Evolutionary conservation across 2,797 vertebrate species (phyloP).

Genomic region (Gila robusta): DNA sequence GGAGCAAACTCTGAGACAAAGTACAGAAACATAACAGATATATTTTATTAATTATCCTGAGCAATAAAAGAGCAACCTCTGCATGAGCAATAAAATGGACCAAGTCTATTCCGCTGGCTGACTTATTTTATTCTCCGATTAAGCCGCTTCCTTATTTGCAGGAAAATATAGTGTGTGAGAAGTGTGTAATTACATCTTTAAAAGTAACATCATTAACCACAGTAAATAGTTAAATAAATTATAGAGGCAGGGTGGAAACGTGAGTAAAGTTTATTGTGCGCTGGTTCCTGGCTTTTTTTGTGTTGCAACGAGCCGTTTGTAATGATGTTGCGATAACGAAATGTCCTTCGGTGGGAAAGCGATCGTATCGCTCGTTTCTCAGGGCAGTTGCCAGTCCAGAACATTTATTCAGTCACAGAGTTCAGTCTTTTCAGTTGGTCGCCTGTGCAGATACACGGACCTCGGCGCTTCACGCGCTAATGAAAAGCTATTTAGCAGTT

Average conservation of each 20-base stretch:
- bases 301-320: conserved; percentile 62
- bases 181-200: conserved; percentile 60
- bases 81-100: not conserved
- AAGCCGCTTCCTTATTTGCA: conserved; percentile 36
- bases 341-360: conserved; percentile 65
- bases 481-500: conserved; percentile 63
- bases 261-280: conserved; percentile 58
- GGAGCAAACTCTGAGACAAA: not conserved
- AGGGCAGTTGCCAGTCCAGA: conserved; percentile 67
- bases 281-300: conserved; percentile 61
- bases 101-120: not conserved
- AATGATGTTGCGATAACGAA: conserved; percentile 65
- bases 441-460: conserved; percentile 27
- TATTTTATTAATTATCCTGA: not conserved
- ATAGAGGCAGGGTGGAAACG: conserved; percentile 18
- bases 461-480: conserved; percentile 44
- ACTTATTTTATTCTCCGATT: not conserved
- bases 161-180: conserved; percentile 51
- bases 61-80: not conserved
- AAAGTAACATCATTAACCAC: conserved; percentile 64
- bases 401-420: conserved; percentile 53
- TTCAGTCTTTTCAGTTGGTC: conserved; percentile 24
- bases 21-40: not conserved
- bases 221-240: conserved; percentile 63
- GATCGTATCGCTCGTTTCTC: conserved; percentile 73